phyloP scores from a whole-genome alignment of 2,797 vertebrate genomes.

The Ispidina lecontei region DNA sequence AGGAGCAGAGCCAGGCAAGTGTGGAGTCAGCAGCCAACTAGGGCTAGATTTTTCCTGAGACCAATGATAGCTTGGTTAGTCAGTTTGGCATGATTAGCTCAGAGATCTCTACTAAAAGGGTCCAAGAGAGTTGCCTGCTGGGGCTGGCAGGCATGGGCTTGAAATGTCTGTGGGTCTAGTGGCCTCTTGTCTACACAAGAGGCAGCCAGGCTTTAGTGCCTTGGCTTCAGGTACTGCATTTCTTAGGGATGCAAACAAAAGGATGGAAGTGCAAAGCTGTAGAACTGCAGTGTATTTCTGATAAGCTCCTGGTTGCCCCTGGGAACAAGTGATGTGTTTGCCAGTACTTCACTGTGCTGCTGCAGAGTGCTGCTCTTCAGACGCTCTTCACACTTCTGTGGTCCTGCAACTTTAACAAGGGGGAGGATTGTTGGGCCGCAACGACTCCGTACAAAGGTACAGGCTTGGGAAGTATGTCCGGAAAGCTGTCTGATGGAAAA shows the following conservation, averaged over 20 bases:
- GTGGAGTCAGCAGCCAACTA: background rate
- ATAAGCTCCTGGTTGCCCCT: background rate
- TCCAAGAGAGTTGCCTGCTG: background rate
- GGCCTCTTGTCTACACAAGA: background rate
- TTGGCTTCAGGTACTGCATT: background rate
- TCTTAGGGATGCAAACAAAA: background rate
- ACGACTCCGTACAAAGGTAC: no score
- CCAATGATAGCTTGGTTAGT: background rate
- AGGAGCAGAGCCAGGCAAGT: background rate
- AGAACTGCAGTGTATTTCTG: background rate
- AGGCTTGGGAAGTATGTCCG: no score
- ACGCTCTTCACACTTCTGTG: background rate
- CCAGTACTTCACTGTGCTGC: background rate
- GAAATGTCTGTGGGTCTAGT: background rate
- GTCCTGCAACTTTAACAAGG: background rate
- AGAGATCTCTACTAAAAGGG: background rate
- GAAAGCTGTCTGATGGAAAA: no score
- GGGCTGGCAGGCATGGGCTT: background rate
- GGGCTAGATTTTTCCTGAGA: background rate
- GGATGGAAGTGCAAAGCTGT: background rate
- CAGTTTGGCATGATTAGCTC: background rate
- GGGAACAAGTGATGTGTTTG: background rate
- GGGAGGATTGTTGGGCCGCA: background rate
- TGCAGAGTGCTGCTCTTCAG: background rate
- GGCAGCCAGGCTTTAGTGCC: background rate